Evolutionary conservation across 2,113 vertebrate species (phyloP).

Genomic region (Proterorhinus semilunaris): DNA sequence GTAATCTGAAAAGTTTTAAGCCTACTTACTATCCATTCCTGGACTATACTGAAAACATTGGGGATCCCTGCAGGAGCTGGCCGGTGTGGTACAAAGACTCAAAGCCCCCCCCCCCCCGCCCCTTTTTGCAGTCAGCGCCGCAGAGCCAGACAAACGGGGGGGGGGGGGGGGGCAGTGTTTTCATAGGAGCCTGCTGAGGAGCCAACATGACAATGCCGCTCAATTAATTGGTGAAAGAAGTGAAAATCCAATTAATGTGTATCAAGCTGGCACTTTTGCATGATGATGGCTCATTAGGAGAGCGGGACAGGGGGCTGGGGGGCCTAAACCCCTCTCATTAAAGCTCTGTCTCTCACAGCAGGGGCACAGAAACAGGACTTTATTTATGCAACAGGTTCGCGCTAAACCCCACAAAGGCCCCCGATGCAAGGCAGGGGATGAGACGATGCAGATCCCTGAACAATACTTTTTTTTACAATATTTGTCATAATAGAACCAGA

Average conservation of each 20-base stretch:
- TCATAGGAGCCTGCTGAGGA: slow-evolving; percentile 75
- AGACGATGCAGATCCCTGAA: too few species aligned
- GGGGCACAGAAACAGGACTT: slow-evolving; percentile 68
- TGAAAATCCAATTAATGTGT: slow-evolving; percentile 91
- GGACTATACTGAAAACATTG: too few species aligned
- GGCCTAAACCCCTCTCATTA: slow-evolving; percentile 85
- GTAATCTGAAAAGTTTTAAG: too few species aligned
- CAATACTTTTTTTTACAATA: too few species aligned
- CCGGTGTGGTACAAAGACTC: slow-evolving; percentile 78
- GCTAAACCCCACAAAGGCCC: slow-evolving; percentile 73
- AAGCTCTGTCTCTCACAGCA: slow-evolving; percentile 80
- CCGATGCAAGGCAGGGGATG: slow-evolving; percentile 60
- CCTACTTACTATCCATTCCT: too few species aligned
- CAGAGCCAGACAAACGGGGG: slow-evolving; percentile 76
- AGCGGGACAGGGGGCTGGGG: slow-evolving; percentile 61
- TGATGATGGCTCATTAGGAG: slow-evolving; percentile 86
- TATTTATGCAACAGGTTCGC: slow-evolving; percentile 82
- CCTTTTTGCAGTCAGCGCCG: slow-evolving; percentile 80
- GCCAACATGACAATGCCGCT: slow-evolving; percentile 84
- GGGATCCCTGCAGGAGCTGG: background rate
- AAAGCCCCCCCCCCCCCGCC: slow-evolving; percentile 78
- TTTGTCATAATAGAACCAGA: too few species aligned
- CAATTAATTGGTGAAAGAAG: slow-evolving; percentile 81
- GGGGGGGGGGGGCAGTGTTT: slow-evolving; percentile 67
- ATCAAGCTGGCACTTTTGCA: slow-evolving; percentile 87